Percentiles rank a stretch among this genome's conserved stretches.
Evolutionary conservation across 2,113 vertebrate species (phyloP).

Genomic region (Neolamprologus modestus): DNA sequence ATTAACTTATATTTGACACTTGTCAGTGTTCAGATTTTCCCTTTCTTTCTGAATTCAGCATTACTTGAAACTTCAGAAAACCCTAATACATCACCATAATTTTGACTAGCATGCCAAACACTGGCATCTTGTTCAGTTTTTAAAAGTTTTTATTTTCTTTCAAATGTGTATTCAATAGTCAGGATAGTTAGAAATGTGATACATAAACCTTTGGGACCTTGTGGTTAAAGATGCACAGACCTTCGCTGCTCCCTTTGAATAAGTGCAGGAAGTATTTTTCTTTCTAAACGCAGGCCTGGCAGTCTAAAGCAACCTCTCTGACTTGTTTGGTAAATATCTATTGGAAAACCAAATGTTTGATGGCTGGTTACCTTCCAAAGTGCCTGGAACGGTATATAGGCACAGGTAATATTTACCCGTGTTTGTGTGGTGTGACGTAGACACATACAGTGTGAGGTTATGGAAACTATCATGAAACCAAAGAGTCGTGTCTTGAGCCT

Average conservation of each 20-base stretch:
- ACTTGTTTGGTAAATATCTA: background rate
- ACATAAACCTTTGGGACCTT: background rate
- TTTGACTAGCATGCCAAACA: background rate
- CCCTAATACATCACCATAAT: background rate
- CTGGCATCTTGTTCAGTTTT: background rate
- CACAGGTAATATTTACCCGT: background rate
- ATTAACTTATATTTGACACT: accelerated
- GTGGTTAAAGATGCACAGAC: background rate
- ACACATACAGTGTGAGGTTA: background rate
- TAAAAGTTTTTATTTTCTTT: background rate
- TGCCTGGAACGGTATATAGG: background rate
- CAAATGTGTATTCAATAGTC: background rate
- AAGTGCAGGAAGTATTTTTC: background rate
- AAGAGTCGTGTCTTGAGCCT: background rate
- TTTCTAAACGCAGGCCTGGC: background rate
- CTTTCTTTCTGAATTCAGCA: background rate
- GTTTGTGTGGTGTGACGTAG: background rate
- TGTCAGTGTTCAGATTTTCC: background rate
- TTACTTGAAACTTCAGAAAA: background rate
- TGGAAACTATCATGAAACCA: background rate
- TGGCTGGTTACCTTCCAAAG: constrained; percentile 21
- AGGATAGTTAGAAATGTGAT: background rate
- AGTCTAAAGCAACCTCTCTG: background rate
- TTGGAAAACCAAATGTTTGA: constrained; percentile 36
- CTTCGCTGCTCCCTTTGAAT: background rate